phyloP scores from a whole-genome alignment of 2,888 invertebrate genomes.

The Pecten maximus region DNA sequence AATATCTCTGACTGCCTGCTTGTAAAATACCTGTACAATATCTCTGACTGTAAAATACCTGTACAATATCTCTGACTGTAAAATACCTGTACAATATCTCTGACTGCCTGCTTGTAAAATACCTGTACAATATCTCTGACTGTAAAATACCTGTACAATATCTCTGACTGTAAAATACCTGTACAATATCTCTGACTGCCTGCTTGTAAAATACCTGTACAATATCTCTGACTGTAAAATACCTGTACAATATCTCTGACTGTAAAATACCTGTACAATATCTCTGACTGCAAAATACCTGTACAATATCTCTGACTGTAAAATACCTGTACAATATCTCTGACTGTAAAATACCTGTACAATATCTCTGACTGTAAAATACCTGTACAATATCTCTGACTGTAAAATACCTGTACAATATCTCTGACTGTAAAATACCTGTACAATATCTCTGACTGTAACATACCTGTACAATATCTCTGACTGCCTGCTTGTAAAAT shows the following conservation, averaged over 20 bases:
- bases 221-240: too few relatives aligned
- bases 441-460: not conserved
- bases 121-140: not conserved
- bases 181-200: slow-evolving; percentile 47
- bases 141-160: not conserved
- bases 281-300: slow-evolving; percentile 69
- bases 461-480: not conserved
- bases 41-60: not conserved
- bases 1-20: not conserved
- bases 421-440: not conserved
- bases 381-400: not conserved
- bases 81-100: not conserved
- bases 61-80: not conserved
- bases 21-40: not conserved
- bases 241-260: not conserved
- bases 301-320: slow-evolving; percentile 80
- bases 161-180: not conserved
- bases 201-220: slow-evolving; percentile 44
- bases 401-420: not conserved
- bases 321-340: not conserved
- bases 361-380: not conserved
- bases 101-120: not conserved
- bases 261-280: not conserved
- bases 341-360: not conserved
- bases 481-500: slow-evolving; percentile 41